Evolutionary conservation across 2,113 vertebrate species (phyloP).

Genomic region (Ornithorhynchus anatinus): DNA sequence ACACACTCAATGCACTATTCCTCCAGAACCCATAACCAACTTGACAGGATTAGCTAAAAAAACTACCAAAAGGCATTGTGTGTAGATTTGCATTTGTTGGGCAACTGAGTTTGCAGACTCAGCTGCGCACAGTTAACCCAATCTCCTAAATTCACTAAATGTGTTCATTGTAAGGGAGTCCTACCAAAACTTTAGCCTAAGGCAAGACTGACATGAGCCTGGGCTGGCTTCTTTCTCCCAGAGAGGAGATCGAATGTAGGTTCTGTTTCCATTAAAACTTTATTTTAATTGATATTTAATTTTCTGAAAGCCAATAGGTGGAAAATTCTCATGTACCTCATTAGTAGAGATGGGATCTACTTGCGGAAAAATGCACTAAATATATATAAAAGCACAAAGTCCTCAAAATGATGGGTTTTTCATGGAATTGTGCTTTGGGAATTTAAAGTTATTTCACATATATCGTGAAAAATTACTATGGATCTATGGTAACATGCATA

Average conservation of each 20-base stretch:
- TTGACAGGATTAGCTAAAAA: slow-evolving; percentile 3
- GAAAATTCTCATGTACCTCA: background rate
- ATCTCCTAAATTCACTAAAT: background rate
- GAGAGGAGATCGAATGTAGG: slow-evolving; percentile 22
- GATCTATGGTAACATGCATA: background rate
- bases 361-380: no score
- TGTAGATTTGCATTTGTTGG: background rate
- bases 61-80: background rate
- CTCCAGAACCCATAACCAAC: slow-evolving; percentile 2
- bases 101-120: background rate
- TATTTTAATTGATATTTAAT: background rate
- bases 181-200: slow-evolving; percentile 15
- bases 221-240: slow-evolving; percentile 2
- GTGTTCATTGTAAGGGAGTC: background rate
- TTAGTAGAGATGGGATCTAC: no score
- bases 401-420: background rate
- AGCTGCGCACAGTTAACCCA: slow-evolving; percentile 13
- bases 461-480: slow-evolving; percentile 2
- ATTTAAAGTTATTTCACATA: slow-evolving; percentile 12
- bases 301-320: background rate
- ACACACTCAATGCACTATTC: background rate
- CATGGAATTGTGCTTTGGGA: background rate
- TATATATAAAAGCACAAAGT: slow-evolving; percentile 8
- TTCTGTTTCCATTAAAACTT: slow-evolving; percentile 13
- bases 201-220: background rate